Conservation (phyloP, 2,888 invertebrate species). For the Ophioninae sp. region DNA sequence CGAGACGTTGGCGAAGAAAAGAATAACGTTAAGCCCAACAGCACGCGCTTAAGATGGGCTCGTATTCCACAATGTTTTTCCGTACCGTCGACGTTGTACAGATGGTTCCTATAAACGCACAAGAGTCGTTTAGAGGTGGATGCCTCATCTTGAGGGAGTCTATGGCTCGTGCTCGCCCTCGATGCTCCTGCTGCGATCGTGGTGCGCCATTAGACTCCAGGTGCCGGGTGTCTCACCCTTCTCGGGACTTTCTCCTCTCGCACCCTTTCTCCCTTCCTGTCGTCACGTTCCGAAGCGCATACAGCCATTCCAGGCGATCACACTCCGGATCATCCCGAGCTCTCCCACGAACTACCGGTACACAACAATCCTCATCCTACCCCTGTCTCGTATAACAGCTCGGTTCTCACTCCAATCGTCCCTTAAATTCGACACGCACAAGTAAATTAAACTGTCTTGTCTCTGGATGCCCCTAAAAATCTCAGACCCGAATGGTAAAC, state of each 20-base stretch:
- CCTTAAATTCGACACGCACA: constrained; percentile 35
- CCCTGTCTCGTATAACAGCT: constrained; percentile 41
- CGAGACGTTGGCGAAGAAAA: constrained; percentile 10
- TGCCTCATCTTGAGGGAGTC: constrained; percentile 53
- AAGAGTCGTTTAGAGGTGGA: constrained; percentile 70
- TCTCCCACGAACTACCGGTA: constrained; percentile 28
- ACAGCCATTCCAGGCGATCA: constrained; percentile 67
- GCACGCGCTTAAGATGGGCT: constrained; percentile 34
- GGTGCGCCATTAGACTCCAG: constrained; percentile 76
- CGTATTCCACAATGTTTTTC: constrained; percentile 64
- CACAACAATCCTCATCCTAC: constrained; percentile 29
- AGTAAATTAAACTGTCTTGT: constrained; percentile 49
- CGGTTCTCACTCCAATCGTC: constrained; percentile 23
- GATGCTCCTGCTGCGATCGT: constrained; percentile 35
- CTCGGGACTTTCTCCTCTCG: constrained; percentile 51
- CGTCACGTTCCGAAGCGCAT: constrained; percentile 19
- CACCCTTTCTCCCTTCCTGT: constrained; percentile 21
- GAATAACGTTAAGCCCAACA: constrained; percentile 59
- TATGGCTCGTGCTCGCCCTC: constrained; percentile 21
- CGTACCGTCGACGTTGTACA: constrained; percentile 66
- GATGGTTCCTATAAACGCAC: constrained; percentile 70
- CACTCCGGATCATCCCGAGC: constrained; percentile 71
- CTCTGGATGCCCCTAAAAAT: background rate
- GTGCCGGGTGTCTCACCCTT: constrained; percentile 76
- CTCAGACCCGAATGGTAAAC: background rate